Base-by-base conservation (phyloP, 2,888 invertebrate genomes). In the Aproaerema taeniolella region DNA sequence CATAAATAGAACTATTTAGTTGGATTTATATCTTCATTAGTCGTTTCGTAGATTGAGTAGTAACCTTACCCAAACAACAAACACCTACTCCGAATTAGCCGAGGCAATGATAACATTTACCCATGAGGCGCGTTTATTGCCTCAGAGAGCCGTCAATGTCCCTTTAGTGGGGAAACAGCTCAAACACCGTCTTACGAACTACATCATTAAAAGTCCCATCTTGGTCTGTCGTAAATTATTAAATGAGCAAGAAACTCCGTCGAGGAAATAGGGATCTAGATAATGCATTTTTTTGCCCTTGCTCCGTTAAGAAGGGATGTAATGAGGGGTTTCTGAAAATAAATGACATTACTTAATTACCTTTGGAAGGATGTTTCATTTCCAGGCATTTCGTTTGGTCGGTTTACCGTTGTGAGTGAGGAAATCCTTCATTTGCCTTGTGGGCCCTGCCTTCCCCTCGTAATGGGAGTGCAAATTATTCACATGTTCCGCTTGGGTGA, bases 101-200 rank as follows among this genome's bases (percentile, higher is more conserved):
- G 52, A 53, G 56, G 46, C 59, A 59, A 58, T 55, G 62, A 67
- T 57, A 72, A 69, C 65, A 71, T 74, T 67, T 62, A 56, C 63
- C 55, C 55, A 53, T 55, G 55, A 47, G 49, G 45, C 49, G 51
- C 20, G 26, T 26, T 65, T 71, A 67, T 65, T 61, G 55, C 54
- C 43, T 31, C 38, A 49, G 55, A 61, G 69, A 63, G 59, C 32
- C 38, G 37, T 14, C 33, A 30, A n/a, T 33, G 31, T 33, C 16
- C 35, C 11, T 13, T 11, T 4, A 4, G 9, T n/a, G 7, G 3
- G 20, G 17, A 10, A 15, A 2, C 13, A 25, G 15, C 25, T 1
- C 14, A 4, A 11, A 13, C 9, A 3, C 7, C 32, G n/a, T n/a
- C n/a, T n/a, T n/a, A n/a, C 6, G 7, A 20, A 34, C 31, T 38